These are phyloP conservation scores for Pangasius larnaudii DNA, from an alignment of 2,797 vertebrate genomes.

Conservation along the genomic window DNA sequence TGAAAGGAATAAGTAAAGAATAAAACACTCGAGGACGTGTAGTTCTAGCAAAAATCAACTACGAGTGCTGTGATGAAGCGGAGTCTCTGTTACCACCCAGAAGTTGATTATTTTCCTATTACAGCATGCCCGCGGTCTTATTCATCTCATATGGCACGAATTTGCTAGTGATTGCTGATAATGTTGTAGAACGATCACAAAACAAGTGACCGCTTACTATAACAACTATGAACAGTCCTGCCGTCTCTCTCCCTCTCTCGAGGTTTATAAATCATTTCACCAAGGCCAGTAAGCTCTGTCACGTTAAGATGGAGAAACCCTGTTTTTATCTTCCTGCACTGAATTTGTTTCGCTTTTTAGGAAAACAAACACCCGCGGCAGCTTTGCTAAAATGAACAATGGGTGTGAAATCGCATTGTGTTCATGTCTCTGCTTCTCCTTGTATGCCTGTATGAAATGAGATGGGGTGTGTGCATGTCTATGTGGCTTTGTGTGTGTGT, in stretches of 20 bases:
- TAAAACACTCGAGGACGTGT: background rate
- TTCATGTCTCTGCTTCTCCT: background rate
- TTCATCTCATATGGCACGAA: background rate
- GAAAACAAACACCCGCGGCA: background rate
- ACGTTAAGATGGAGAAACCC: background rate
- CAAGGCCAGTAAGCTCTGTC: background rate
- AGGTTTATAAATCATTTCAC: background rate
- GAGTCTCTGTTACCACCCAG: background rate
- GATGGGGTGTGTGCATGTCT: background rate
- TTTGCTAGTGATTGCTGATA: background rate
- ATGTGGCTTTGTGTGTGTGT: background rate
- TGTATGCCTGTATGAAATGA: background rate
- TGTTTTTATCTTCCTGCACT: background rate
- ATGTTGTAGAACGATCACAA: background rate
- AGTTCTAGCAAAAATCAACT: background rate
- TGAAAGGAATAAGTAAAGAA: background rate
- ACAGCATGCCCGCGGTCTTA: background rate
- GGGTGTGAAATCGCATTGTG: background rate
- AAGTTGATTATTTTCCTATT: background rate
- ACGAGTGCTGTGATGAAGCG: background rate
- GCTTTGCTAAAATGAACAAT: background rate
- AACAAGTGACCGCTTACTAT: background rate
- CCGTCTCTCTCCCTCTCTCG: too few relatives aligned
- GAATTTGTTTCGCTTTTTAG: background rate
- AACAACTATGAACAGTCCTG: background rate